Conservation (phyloP, 2,113 vertebrate species). For the Gasterosteus aculeatus region DNA sequence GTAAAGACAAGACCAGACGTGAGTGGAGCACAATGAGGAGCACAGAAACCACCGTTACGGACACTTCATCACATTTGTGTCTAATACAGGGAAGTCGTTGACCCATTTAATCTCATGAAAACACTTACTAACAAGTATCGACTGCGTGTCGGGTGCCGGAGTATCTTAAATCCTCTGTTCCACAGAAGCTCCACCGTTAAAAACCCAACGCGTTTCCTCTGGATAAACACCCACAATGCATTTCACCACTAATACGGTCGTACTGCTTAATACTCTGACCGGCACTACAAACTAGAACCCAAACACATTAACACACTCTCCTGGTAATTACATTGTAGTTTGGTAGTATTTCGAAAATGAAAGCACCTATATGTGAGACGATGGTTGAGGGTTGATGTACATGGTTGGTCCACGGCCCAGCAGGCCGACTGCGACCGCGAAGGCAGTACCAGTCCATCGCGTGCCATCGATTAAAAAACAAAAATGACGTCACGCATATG, state of each 20-base stretch:
- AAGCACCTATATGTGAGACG: background rate
- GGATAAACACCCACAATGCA: background rate
- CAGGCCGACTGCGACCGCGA: too few species aligned
- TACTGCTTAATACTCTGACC: background rate
- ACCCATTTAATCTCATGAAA: background rate
- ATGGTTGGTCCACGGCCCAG: too few species aligned
- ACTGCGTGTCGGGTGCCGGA: background rate
- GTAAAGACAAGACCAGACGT: conserved; percentile 59
- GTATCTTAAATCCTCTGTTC: background rate
- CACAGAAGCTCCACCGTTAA: background rate
- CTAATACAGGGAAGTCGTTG: background rate
- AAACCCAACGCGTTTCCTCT: background rate
- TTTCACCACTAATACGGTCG: background rate
- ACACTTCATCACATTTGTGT: background rate
- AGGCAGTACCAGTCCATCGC: too few species aligned
- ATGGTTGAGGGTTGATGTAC: too few species aligned
- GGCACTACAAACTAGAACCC: background rate
- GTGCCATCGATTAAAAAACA: too few species aligned
- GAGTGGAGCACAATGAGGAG: conserved; percentile 3
- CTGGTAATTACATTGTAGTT: background rate
- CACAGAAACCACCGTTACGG: conserved; percentile 3
- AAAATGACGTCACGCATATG: too few species aligned
- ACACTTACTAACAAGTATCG: background rate
- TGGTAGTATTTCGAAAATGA: background rate
- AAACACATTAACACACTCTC: background rate